Evolutionary conservation across 2,113 vertebrate genomes (phyloP).

Genomic region (Haemorhous mexicanus): DNA sequence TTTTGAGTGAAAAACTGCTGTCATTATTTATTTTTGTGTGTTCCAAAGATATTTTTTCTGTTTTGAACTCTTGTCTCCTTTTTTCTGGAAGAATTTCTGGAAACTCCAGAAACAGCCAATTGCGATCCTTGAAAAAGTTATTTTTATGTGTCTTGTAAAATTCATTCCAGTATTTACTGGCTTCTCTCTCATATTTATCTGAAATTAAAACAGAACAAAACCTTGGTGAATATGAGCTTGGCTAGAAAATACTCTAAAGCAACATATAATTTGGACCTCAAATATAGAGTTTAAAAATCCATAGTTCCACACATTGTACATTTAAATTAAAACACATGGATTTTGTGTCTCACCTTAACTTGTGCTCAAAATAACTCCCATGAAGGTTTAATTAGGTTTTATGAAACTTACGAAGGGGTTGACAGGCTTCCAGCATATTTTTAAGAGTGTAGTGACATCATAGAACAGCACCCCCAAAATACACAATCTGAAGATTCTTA

Average conservation of each 20-base stretch:
- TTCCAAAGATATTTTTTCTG: conserved; percentile 5
- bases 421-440: background rate
- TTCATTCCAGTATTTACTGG: conserved; percentile 85
- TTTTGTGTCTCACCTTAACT: background rate
- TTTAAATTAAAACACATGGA: background rate
- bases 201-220: conserved; percentile 30
- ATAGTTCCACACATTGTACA: background rate
- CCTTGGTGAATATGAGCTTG: background rate
- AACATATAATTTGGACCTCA: background rate
- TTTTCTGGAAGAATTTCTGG: conserved; percentile 84
- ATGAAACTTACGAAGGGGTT: background rate
- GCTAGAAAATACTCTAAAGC: background rate
- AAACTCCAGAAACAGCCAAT: conserved; percentile 91
- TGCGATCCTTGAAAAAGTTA: conserved; percentile 95
- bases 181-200: conserved; percentile 86
- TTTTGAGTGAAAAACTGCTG: background rate
- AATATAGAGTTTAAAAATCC: background rate
- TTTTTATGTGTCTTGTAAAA: conserved; percentile 89
- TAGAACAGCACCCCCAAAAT: background rate
- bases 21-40: background rate
- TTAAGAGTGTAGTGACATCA: background rate
- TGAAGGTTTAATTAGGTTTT: background rate
- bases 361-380: background rate
- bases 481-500: background rate
- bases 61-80: conserved; percentile 32